Conservation (phyloP, 2,888 invertebrate species). For the Acanthopleura granulata region DNA sequence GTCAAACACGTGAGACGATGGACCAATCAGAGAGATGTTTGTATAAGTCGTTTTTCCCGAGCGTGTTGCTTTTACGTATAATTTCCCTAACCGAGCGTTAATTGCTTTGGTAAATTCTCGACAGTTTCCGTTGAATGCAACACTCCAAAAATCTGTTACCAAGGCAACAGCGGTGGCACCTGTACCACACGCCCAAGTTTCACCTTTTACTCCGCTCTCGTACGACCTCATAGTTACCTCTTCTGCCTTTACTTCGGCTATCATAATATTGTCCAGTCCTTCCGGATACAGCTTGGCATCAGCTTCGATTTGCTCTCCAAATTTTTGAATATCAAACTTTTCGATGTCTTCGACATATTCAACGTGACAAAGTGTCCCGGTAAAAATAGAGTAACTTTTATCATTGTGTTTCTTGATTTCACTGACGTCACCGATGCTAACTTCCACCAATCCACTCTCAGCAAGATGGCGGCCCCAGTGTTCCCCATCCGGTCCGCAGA, state of each 20-base stretch:
- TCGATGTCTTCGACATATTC: neutral
- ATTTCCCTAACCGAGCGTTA: neutral
- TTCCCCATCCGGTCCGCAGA: neutral
- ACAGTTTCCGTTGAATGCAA: neutral
- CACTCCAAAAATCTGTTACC: neutral
- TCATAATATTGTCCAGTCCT: neutral
- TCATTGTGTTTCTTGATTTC: neutral
- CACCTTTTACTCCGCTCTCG: neutral
- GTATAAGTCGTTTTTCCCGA: neutral
- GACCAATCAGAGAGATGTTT: constrained; percentile 2
- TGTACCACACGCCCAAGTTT: neutral
- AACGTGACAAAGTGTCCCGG: neutral
- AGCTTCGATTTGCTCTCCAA: neutral
- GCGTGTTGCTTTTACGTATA: neutral
- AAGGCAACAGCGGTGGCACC: neutral
- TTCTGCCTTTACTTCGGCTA: neutral
- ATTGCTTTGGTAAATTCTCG: neutral
- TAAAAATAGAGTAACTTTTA: neutral
- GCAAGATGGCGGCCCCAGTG: neutral
- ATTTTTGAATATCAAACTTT: neutral
- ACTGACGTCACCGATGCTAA: neutral
- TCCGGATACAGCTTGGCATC: neutral
- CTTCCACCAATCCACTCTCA: neutral
- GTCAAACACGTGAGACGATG: neutral
- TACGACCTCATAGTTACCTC: neutral